These are phyloP conservation scores for Nephrocerus scutellatus DNA, from an alignment of 2,888 invertebrate species.

Conservation along the genomic window DNA sequence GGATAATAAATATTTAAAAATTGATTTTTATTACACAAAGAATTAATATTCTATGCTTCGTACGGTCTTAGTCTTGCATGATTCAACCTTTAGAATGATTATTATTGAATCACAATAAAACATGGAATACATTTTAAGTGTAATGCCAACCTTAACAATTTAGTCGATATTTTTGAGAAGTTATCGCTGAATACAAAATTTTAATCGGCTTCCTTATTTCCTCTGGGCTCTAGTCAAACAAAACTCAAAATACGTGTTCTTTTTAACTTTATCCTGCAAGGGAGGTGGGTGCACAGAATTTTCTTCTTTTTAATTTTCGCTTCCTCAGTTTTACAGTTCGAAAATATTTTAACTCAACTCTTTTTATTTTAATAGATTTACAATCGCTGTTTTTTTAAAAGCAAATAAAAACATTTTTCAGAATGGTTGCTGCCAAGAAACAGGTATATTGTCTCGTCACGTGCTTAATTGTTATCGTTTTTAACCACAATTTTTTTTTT, in stretches of 20 bases:
- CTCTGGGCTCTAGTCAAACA: too few relatives aligned
- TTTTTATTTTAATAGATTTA: constrained; percentile 2
- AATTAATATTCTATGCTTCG: too few relatives aligned
- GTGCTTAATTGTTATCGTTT: constrained; percentile 29
- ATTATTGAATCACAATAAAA: too few relatives aligned
- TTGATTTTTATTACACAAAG: too few relatives aligned
- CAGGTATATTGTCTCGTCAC: constrained; percentile 52
- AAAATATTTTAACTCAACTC: constrained; percentile 1
- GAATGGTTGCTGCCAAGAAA: constrained; percentile 84
- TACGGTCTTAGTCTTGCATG: too few relatives aligned
- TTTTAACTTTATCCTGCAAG: constrained; percentile 33
- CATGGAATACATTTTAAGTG: too few relatives aligned
- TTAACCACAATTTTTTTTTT: constrained; percentile 10
- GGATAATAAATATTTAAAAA: too few relatives aligned
- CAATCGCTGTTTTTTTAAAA: constrained; percentile 18
- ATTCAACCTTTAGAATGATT: too few relatives aligned
- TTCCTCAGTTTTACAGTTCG: neutral
- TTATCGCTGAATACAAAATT: neutral
- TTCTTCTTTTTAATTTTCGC: constrained; percentile 1
- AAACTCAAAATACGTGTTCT: constrained; percentile 28
- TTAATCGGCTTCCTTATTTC: constrained; percentile 23
- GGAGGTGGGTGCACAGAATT: constrained; percentile 30
- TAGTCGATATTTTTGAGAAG: neutral
- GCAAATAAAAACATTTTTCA: constrained; percentile 31
- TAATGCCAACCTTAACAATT: neutral